Conservation (phyloP, 2,113 vertebrate species). For the Myrmophylax atrothorax region DNA sequence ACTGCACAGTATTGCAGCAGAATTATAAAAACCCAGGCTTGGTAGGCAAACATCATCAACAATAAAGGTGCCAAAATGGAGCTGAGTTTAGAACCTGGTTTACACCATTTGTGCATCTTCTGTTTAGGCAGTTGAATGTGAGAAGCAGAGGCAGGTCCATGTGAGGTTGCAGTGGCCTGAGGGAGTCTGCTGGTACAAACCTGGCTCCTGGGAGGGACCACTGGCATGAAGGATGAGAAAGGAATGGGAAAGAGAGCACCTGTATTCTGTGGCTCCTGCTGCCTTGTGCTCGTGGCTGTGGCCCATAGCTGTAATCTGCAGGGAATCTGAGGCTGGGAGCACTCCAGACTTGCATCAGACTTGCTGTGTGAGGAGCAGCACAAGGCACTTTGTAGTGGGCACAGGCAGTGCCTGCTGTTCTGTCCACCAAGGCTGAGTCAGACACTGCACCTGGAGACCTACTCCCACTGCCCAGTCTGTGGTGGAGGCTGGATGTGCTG, state of each 20-base stretch:
- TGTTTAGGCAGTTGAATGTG: accelerated
- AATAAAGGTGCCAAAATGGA: not conserved
- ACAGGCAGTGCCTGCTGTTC: not conserved
- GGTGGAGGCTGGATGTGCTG: not conserved
- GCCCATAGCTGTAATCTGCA: not conserved
- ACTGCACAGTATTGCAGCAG: not conserved
- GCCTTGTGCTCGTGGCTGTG: not conserved
- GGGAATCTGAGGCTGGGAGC: not conserved
- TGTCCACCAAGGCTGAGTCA: not conserved
- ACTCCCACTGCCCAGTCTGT: not conserved
- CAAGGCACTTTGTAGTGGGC: not conserved
- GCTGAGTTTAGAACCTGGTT: not conserved
- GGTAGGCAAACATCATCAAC: not conserved
- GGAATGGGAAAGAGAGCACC: not conserved
- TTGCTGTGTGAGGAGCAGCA: not conserved
- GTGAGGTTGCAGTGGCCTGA: not conserved
- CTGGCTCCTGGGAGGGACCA: not conserved
- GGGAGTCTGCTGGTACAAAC: not conserved
- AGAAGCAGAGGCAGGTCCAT: not conserved
- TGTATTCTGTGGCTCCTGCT: accelerated
- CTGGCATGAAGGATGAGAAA: not conserved
- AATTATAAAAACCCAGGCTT: not conserved
- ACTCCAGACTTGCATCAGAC: not conserved
- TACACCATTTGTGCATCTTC: not conserved
- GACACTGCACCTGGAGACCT: not conserved